Percentiles rank a stretch among this genome's conserved stretches.
Evolutionary conservation across 2,113 vertebrate species (phyloP).

Genomic region (Myotis lucifugus): DNA sequence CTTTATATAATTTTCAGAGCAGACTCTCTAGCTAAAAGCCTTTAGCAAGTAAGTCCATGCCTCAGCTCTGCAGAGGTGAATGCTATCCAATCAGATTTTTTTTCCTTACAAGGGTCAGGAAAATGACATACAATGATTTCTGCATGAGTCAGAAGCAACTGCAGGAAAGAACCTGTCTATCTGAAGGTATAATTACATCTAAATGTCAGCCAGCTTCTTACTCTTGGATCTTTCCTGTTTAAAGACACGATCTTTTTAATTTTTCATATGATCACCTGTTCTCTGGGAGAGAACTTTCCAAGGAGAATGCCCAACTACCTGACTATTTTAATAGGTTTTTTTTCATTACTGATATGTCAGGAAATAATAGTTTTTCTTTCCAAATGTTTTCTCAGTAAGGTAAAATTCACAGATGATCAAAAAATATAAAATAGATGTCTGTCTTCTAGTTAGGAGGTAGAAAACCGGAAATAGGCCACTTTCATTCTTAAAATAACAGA

Average conservation of each 20-base stretch:
- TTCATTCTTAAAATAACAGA: background rate
- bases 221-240: background rate
- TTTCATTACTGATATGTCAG: background rate
- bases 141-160: background rate
- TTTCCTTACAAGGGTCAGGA: background rate
- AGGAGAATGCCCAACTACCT: background rate
- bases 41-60: background rate
- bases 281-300: conserved; percentile 3
- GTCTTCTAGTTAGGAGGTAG: background rate
- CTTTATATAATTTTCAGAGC: conserved; percentile 15
- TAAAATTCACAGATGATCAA: background rate
- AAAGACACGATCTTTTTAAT: background rate
- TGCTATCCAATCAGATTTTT: background rate
- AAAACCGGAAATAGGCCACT: background rate
- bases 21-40: background rate
- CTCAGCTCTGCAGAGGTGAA: background rate
- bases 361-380: background rate
- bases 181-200: conserved; percentile 39
- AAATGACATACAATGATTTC: conserved; percentile 37
- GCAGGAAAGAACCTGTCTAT: background rate
- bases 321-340: background rate
- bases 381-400: conserved; percentile 7
- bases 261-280: conserved; percentile 15
- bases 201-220: background rate
- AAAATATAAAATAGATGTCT: background rate